Evolutionary conservation across 1,140 invertebrate species (phyloP).

Genomic region (Sitobion miscanthi): DNA sequence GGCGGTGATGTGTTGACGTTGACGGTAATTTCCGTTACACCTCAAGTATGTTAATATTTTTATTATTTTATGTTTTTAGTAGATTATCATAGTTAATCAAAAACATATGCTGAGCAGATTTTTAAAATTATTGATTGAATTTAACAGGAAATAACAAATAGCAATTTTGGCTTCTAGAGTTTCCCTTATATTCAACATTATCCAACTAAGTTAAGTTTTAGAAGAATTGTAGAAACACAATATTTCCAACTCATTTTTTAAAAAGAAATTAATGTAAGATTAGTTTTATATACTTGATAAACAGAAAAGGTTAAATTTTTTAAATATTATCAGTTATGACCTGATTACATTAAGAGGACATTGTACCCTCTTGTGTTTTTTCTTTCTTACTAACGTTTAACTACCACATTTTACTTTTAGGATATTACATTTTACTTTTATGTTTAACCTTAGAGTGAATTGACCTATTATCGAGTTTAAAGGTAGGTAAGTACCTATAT

Average conservation of each 20-base stretch:
- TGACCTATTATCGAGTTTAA: background rate
- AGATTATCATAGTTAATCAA: background rate
- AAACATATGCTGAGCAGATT: background rate
- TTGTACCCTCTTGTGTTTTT: background rate
- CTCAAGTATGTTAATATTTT: constrained; percentile 69
- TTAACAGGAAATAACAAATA: background rate
- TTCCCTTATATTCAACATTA: background rate
- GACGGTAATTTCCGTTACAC: constrained; percentile 94
- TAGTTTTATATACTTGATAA: background rate
- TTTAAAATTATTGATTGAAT: background rate
- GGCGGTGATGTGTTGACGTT: constrained; percentile 95
- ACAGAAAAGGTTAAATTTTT: background rate
- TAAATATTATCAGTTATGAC: background rate
- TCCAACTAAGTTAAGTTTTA: background rate
- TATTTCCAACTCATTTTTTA: background rate
- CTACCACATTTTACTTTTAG: background rate
- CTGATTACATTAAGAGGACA: background rate
- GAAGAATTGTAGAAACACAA: background rate
- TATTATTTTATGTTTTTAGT: background rate
- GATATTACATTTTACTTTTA: background rate
- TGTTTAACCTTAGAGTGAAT: background rate
- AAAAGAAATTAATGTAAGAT: background rate
- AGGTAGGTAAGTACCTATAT: background rate
- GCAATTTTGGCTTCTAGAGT: background rate
- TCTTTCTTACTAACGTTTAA: background rate